Conservation (phyloP, 2,888 invertebrate genomes). For the Trissolcus brochymenae region DNA sequence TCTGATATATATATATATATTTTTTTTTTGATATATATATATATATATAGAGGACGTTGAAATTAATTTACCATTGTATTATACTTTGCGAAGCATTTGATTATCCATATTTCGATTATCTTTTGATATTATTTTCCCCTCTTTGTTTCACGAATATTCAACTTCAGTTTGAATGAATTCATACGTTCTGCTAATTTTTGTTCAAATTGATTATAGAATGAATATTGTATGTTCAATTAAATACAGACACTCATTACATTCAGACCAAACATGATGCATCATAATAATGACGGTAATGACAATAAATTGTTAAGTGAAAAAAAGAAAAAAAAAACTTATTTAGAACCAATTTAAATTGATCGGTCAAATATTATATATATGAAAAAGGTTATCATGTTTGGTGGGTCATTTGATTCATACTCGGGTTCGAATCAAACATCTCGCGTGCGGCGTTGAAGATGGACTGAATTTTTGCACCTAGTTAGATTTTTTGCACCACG, state of each 20-base stretch:
- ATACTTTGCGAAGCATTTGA: constrained; percentile 1
- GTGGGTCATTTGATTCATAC: constrained; percentile 34
- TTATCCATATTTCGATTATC: constrained; percentile 6
- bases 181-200: neutral
- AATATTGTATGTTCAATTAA: neutral
- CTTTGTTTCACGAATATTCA: neutral
- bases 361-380: neutral
- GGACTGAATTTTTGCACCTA: constrained; percentile 60
- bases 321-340: neutral
- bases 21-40: too few relatives aligned
- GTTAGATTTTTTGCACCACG: constrained; percentile 65
- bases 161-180: neutral
- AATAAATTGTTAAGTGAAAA: too few relatives aligned
- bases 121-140: constrained; percentile 3
- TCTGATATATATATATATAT: too few relatives aligned
- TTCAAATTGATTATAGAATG: too few relatives aligned
- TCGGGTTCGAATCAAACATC: constrained; percentile 30
- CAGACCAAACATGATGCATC: constrained; percentile 28
- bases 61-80: too few relatives aligned
- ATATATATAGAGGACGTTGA: too few relatives aligned
- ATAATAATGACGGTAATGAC: neutral
- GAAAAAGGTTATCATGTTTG: constrained; percentile 30
- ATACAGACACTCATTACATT: constrained; percentile 35
- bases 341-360: neutral
- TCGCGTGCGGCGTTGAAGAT: constrained; percentile 44